These are phyloP conservation scores for Pseudanteris insignis DNA, from an alignment of 2,888 invertebrate genomes.

Conservation along the genomic window DNA sequence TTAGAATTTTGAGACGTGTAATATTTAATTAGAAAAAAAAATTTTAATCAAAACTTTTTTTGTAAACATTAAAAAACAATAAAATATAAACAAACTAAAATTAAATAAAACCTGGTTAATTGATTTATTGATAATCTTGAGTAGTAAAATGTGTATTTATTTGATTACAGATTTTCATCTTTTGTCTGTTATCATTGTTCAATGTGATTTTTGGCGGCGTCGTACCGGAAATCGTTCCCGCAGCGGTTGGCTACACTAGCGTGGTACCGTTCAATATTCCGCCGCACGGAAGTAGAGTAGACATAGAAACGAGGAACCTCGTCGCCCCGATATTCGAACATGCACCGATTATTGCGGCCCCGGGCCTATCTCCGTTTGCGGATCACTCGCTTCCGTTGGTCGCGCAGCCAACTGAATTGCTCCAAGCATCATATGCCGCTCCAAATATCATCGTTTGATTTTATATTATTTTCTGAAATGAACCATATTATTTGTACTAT, in stretches of 20 bases:
- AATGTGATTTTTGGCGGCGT: conserved; percentile 14
- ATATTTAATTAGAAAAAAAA: neutral
- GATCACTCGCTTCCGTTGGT: conserved; percentile 10
- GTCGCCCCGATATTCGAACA: conserved; percentile 64
- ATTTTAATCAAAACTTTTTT: too few relatives aligned
- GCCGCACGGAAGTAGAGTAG: conserved; percentile 73
- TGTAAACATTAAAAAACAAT: too few relatives aligned
- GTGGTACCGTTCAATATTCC: conserved; percentile 73
- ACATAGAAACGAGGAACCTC: conserved; percentile 67
- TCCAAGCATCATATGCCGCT: too few relatives aligned
- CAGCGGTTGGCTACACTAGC: conserved; percentile 70
- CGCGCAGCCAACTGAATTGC: neutral
- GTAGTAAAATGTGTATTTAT: too few relatives aligned
- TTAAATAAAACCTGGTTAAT: too few relatives aligned
- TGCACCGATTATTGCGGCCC: conserved; percentile 63
- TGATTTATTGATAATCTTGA: too few relatives aligned
- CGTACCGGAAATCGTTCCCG: conserved; percentile 67
- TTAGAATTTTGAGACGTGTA: too few relatives aligned
- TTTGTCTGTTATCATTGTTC: conserved; percentile 1
- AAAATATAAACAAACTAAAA: too few relatives aligned
- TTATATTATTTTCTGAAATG: too few relatives aligned
- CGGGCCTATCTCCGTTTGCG: conserved; percentile 46
- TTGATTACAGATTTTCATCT: conserved; percentile 19
- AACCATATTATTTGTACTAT: too few relatives aligned
- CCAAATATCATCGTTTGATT: too few relatives aligned